Evolutionary conservation across 2,113 vertebrate genomes (phyloP).

Genomic region (Lasiurus borealis): DNA sequence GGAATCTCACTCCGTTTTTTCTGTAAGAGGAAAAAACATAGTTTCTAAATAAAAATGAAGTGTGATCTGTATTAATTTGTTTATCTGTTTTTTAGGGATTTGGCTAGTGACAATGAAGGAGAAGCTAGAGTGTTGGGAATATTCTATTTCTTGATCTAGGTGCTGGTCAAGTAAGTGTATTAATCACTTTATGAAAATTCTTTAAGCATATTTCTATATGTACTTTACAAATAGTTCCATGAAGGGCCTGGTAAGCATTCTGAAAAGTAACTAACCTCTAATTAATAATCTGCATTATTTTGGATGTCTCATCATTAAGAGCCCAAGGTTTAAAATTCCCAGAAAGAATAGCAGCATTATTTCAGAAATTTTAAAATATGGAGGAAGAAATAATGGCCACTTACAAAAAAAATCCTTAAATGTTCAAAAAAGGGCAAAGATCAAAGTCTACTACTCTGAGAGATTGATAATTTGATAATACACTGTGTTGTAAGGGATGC

Average conservation of each 20-base stretch:
- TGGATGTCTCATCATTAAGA: neutral
- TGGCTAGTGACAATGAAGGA: neutral
- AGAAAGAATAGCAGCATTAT: neutral
- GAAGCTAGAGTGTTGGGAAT: neutral
- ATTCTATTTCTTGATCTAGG: neutral
- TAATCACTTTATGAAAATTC: neutral
- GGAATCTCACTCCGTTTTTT: conserved; percentile 96
- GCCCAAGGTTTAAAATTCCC: neutral
- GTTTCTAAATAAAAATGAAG: conserved; percentile 47
- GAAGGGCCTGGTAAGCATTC: neutral
- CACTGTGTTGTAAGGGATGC: neutral
- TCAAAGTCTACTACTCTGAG: neutral
- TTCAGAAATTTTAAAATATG: neutral
- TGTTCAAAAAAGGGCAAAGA: neutral
- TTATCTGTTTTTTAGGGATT: neutral
- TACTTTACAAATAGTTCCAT: neutral
- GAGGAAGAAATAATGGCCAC: neutral
- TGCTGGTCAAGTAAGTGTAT: neutral
- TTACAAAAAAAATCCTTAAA: conserved; percentile 16
- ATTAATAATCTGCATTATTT: neutral
- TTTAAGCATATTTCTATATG: neutral
- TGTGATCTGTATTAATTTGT: neutral
- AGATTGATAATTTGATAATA: neutral
- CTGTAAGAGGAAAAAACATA: conserved; percentile 82
- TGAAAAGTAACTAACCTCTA: neutral